These are phyloP conservation scores for Notospermus geniculatus DNA, from an alignment of 1,140 invertebrate species.

Conservation along the genomic window DNA sequence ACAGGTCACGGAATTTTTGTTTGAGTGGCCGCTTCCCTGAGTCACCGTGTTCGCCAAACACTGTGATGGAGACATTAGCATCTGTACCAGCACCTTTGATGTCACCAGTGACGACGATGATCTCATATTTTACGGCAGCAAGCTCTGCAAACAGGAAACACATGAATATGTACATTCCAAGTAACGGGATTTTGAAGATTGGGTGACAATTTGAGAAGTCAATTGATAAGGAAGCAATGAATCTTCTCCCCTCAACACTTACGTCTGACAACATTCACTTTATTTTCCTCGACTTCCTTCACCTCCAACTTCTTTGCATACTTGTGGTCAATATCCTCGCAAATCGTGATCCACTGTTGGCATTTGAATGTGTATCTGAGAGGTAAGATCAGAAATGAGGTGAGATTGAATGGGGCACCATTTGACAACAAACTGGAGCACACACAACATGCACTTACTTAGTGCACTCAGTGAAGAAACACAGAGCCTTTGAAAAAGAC, in stretches of 20 bases:
- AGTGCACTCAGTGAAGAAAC: no score
- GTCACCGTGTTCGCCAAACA: conserved; percentile 48
- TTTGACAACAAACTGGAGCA: no score
- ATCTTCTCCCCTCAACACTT: conserved; percentile 22
- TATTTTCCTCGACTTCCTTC: conserved; percentile 44
- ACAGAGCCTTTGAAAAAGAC: no score
- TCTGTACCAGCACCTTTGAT: conserved; percentile 56
- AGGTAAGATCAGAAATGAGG: no score
- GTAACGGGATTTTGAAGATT: no score
- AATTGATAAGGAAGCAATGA: no score
- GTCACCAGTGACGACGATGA: conserved; percentile 57
- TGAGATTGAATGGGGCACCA: no score
- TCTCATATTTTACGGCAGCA: conserved; percentile 54
- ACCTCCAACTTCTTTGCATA: conserved; percentile 35
- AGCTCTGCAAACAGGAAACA: no score
- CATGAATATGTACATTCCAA: no score
- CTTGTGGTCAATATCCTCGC: conserved; percentile 27
- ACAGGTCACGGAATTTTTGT: conserved; percentile 49
- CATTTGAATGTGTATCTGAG: conserved; percentile 53
- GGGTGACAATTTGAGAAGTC: no score
- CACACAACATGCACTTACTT: conserved; percentile 23
- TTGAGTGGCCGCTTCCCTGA: conserved; percentile 35
- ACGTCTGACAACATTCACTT: conserved; percentile 42
- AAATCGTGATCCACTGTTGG: conserved; percentile 47
- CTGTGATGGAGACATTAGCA: conserved; percentile 51